phyloP scores from a whole-genome alignment of 2,113 vertebrate genomes.

The Sardina pilchardus region DNA sequence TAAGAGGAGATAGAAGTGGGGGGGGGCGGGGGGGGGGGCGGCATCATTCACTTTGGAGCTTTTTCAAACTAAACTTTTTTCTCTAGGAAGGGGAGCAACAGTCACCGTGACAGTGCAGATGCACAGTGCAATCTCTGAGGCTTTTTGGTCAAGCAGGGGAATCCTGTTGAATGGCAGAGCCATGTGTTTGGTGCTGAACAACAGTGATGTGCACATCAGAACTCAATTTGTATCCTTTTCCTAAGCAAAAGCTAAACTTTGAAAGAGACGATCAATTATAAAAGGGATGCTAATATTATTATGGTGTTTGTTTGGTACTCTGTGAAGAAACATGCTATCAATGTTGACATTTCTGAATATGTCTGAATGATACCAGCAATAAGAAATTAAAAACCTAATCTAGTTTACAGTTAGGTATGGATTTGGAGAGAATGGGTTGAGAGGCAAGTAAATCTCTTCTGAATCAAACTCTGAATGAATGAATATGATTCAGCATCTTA shows the following conservation, averaged over 20 bases:
- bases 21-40: background rate
- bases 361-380: too few species aligned
- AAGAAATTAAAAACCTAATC: background rate
- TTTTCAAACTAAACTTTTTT: background rate
- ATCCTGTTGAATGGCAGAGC: background rate
- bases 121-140: too few species aligned
- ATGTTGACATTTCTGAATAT: background rate
- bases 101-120: background rate
- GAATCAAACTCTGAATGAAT: background rate
- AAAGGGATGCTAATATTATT: background rate
- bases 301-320: too few species aligned
- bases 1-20: background rate
- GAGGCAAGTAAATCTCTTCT: background rate
- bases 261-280: background rate
- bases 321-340: background rate
- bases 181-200: too few species aligned
- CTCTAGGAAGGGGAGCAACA: too few species aligned
- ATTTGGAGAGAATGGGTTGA: background rate
- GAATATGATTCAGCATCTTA: background rate
- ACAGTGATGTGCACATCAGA: too few species aligned
- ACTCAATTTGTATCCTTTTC: background rate
- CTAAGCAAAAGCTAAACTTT: background rate
- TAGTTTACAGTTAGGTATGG: background rate
- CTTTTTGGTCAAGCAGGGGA: background rate
- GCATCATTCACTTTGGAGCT: background rate